Evolutionary conservation across 2,888 invertebrate genomes (phyloP).

Genomic region (Liodrosophila aerea): DNA sequence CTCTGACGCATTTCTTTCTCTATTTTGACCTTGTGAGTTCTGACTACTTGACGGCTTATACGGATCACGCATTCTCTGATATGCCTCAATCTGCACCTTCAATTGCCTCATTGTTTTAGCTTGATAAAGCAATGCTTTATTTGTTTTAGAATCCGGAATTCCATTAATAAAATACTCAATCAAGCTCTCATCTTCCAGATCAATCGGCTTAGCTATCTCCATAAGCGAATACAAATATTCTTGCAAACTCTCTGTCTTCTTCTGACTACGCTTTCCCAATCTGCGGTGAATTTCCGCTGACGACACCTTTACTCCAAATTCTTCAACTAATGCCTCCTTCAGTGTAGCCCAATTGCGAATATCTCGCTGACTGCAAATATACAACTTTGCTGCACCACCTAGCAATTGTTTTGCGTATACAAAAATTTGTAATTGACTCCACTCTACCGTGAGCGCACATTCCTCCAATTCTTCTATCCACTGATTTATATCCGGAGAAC

Average conservation of each 20-base stretch:
- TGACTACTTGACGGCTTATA: neutral
- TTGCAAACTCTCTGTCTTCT: conserved; percentile 10
- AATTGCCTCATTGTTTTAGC: conserved; percentile 6
- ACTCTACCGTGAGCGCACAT: conserved; percentile 25
- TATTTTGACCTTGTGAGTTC: neutral
- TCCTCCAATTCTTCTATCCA: conserved; percentile 19
- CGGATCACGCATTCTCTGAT: neutral
- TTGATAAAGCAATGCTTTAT: conserved; percentile 5
- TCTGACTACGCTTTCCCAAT: neutral
- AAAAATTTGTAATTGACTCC: conserved; percentile 22
- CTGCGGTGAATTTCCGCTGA: conserved; percentile 10
- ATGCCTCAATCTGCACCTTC: conserved; percentile 3
- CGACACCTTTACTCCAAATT: conserved; percentile 8
- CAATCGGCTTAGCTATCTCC: conserved; percentile 11
- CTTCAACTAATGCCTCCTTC: conserved; percentile 2
- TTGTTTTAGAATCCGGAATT: conserved; percentile 1
- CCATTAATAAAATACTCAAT: conserved; percentile 8
- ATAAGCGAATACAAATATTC: conserved; percentile 20
- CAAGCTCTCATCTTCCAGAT: conserved; percentile 4
- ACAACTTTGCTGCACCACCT: neutral
- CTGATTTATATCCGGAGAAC: conserved; percentile 14
- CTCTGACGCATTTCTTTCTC: neutral
- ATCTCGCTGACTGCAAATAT: neutral
- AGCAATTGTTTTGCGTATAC: conserved; percentile 22
- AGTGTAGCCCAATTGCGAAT: conserved; percentile 4